Evolutionary conservation across 2,888 invertebrate species (phyloP), one percentile per base, ranked within the genome.

Genomic region (Lasioglossum vierecki): DNA sequence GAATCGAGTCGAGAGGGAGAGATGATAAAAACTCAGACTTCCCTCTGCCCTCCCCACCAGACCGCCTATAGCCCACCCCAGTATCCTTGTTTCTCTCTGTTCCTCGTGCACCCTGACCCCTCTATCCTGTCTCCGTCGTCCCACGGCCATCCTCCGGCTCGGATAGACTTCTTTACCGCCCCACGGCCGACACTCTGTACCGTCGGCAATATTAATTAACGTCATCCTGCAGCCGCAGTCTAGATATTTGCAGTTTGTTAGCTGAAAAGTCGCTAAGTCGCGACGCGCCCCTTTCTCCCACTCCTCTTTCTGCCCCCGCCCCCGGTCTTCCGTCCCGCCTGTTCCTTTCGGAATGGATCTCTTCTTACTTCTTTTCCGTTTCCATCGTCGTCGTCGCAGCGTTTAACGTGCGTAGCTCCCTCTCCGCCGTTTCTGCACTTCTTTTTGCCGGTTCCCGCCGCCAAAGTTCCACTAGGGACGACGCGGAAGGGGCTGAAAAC

Each of bases 171-270:
- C 85, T 88, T 87, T 84, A 79, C 80, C 76, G 75, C 79, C 74
- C 60, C 44, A 72, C 76, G 79, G 74, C 84, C 85, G 82, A 82
- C 88, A 85, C 88, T 88, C 88, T 88, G 84, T 86, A 88, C 85
- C 83, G 87, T 89, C 87, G 89, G 91, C 90, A 92, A 91, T 91
- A 92, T 92, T 92, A 92, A 93, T 93, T 93, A 93, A 93, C 91
- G 91, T 92, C 92, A 92, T 92, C 91, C 83, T 89, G 88, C 84
- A 88, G 89, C 89, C 90, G 83, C 89, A 88, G 88, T 89, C 85
- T 87, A 90, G 91, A 88, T 92, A 91, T 92, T 92, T 91, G 85
- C 90, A 91, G 89, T 91, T 92, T 91, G 91, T 91, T 91, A 90
- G 88, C 87, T 80, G 87, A 81, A 88, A 89, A 90, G 89, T 88